A percentile compares a stretch with the other conserved stretches of the same genome.
phyloP scores from a whole-genome alignment of 2,888 invertebrate species.

The Steinernema hermaphroditum region DNA sequence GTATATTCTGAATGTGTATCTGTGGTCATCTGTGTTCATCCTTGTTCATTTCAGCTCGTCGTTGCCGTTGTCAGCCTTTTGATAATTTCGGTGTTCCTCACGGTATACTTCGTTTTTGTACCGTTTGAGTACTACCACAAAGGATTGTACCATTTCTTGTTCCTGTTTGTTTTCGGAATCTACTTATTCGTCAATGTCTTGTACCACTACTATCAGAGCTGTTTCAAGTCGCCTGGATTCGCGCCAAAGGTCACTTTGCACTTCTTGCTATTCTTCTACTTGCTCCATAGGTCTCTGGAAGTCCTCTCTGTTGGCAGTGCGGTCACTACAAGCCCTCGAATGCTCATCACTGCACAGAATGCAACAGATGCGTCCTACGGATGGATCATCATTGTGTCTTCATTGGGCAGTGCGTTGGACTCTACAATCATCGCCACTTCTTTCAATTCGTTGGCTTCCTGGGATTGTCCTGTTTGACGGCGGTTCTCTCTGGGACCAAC shows the following conservation, averaged over 20 bases:
- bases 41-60: not conserved
- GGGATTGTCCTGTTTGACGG: not conserved
- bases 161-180: not conserved
- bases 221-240: not conserved
- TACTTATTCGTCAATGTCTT: not conserved
- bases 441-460: not conserved
- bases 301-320: not conserved
- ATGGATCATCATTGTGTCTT: slow-evolving; percentile 7
- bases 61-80: not conserved
- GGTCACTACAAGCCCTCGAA: not conserved
- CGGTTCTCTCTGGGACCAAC: not conserved
- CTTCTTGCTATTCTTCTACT: not conserved
- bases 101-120: not conserved
- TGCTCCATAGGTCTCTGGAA: not conserved
- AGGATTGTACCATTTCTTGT: not conserved
- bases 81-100: not conserved
- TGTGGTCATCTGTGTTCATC: not conserved
- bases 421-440: slow-evolving; percentile 11
- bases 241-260: not conserved
- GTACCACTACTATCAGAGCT: slow-evolving; percentile 6
- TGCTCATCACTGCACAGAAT: not conserved
- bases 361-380: slow-evolving; percentile 3
- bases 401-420: not conserved
- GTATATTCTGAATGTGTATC: not conserved
- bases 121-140: slow-evolving; percentile 2